Conservation (phyloP, 2,888 invertebrate species). For the Cerceris ruficornis region DNA sequence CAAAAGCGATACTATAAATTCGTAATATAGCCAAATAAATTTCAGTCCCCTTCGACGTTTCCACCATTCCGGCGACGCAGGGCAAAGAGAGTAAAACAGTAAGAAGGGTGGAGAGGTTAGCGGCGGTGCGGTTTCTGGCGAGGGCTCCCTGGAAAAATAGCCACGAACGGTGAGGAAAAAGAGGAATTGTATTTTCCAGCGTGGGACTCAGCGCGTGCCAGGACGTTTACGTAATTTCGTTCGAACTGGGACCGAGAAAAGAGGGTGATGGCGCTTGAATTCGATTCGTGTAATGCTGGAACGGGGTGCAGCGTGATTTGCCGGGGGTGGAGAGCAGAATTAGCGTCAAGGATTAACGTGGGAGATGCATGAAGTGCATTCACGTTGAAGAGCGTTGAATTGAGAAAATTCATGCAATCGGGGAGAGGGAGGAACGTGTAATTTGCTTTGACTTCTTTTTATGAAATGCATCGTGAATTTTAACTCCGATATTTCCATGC, state of each 20-base stretch:
- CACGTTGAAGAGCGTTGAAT: conserved; percentile 20
- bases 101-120: neutral
- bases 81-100: neutral
- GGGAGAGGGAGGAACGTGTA: neutral
- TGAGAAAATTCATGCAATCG: conserved; percentile 20
- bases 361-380: conserved; percentile 22
- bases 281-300: conserved; percentile 23
- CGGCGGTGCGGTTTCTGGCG: neutral
- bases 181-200: conserved; percentile 27
- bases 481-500: too few species aligned
- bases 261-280: conserved; percentile 23
- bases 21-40: conserved; percentile 27
- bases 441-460: too few species aligned
- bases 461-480: too few species aligned
- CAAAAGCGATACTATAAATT: conserved; percentile 19
- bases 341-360: conserved; percentile 42
- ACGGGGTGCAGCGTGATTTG: conserved; percentile 26
- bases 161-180: neutral
- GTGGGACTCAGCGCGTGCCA: conserved; percentile 19
- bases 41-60: conserved; percentile 11
- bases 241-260: conserved; percentile 7
- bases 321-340: conserved; percentile 18
- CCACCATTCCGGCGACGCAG: neutral
- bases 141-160: conserved; percentile 33
- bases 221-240: conserved; percentile 42